A percentile compares a stretch with the other conserved stretches of the same genome.
phyloP scores from a whole-genome alignment of 2,888 invertebrate species.

The Lucinisca nassula region DNA sequence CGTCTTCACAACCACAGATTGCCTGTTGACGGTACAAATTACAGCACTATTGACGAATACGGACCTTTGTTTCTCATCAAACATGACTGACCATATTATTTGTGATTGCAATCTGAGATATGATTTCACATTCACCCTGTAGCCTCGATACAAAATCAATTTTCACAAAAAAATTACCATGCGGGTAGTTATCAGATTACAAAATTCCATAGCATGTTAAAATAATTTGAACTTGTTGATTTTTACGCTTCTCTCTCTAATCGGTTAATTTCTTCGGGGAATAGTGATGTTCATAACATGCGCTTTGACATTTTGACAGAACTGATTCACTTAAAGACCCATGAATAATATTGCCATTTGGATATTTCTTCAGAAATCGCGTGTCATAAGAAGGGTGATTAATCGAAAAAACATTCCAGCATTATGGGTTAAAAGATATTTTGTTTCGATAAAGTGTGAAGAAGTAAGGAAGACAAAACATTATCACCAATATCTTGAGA shows the following conservation, averaged over 20 bases:
- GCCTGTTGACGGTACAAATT: neutral
- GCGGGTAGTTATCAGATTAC: neutral
- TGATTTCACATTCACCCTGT: too few relatives aligned
- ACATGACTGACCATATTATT: neutral
- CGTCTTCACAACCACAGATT: too few relatives aligned
- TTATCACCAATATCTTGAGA: neutral
- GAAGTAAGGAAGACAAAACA: neutral
- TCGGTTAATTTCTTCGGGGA: conserved; percentile 3
- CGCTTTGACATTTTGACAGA: neutral
- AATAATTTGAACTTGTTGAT: neutral
- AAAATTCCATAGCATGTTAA: neutral
- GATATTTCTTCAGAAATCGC: neutral
- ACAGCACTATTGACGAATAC: neutral
- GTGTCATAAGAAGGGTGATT: neutral
- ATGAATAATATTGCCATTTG: neutral
- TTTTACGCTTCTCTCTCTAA: neutral
- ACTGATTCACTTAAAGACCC: conserved; percentile 1
- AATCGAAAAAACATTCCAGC: neutral
- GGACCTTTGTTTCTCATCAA: neutral
- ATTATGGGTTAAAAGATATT: neutral
- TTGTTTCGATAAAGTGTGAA: neutral
- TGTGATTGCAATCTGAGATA: neutral
- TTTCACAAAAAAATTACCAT: neutral
- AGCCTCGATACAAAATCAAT: neutral
- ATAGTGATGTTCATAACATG: neutral